Conservation (phyloP, 1,140 invertebrate genomes). For the Cepaea nemoralis region DNA sequence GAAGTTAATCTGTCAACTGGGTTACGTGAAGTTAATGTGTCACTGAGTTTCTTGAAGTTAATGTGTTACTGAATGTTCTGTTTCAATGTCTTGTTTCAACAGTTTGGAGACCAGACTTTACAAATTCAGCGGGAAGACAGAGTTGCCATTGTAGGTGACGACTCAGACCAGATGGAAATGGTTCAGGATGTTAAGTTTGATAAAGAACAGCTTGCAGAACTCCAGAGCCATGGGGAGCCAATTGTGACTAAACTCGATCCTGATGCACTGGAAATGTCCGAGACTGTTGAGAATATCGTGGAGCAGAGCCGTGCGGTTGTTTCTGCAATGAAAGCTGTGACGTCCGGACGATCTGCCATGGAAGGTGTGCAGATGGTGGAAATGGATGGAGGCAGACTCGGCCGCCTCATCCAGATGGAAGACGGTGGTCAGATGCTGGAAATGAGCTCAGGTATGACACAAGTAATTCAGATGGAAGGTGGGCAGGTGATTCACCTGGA, state of each 20-base stretch:
- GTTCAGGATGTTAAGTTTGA: conserved; percentile 37
- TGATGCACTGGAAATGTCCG: background rate
- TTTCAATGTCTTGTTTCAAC: background rate
- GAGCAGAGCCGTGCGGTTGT: conserved; percentile 3
- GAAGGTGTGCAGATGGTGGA: conserved; percentile 35
- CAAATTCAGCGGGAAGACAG: conserved; percentile 33
- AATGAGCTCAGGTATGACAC: background rate
- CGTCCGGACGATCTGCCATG: background rate
- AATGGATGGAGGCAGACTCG: conserved; percentile 30
- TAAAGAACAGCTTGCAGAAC: conserved; percentile 17
- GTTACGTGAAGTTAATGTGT: too few relatives aligned
- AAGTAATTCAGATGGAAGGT: conserved; percentile 33
- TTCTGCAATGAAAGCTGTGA: background rate
- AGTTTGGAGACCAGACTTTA: conserved; percentile 36
- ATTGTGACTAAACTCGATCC: background rate
- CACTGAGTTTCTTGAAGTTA: too few relatives aligned
- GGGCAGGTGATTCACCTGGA: conserved; percentile 36
- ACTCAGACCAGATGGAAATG: conserved; percentile 1
- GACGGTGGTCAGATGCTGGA: conserved; percentile 25
- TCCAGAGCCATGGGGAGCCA: background rate
- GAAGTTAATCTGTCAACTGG: too few relatives aligned
- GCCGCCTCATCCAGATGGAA: conserved; percentile 33
- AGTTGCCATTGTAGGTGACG: background rate
- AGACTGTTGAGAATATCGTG: background rate
- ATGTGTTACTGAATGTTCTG: too few relatives aligned